Conservation (phyloP, 2,797 vertebrate species). For the Eospalax fontanierii region DNA sequence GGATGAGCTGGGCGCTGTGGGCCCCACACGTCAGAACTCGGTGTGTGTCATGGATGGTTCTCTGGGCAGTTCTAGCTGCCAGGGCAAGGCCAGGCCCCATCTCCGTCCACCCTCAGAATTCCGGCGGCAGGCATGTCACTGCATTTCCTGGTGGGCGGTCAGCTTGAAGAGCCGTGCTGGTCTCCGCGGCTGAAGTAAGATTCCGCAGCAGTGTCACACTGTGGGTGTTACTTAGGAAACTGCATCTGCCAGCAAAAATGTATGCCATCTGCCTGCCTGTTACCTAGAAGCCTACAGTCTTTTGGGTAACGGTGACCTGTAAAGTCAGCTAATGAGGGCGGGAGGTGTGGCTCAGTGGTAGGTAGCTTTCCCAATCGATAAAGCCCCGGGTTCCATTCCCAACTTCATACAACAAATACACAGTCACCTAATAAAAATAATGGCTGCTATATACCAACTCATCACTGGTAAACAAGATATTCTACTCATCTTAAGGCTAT, state of each 20-base stretch:
- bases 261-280: not conserved
- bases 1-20: not conserved
- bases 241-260: not conserved
- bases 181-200: not conserved
- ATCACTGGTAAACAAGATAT: too few relatives aligned
- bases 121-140: too few relatives aligned
- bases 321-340: not conserved
- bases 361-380: not conserved
- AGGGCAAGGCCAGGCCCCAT: not conserved
- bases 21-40: not conserved
- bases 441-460: accelerated
- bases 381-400: not conserved
- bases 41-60: accelerated
- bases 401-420: not conserved
- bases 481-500: not conserved
- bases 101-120: not conserved
- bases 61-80: not conserved
- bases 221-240: not conserved
- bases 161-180: not conserved
- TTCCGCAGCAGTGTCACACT: too few relatives aligned
- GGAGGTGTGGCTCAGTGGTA: not conserved
- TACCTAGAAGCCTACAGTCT: not conserved
- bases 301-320: not conserved
- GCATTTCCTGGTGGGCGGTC: too few relatives aligned
- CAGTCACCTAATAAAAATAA: too few relatives aligned